Evolutionary conservation across 2,888 invertebrate genomes (phyloP), one percentile per base, ranked within the genome.

Genomic region (Vannuccia rotundouncinata): DNA sequence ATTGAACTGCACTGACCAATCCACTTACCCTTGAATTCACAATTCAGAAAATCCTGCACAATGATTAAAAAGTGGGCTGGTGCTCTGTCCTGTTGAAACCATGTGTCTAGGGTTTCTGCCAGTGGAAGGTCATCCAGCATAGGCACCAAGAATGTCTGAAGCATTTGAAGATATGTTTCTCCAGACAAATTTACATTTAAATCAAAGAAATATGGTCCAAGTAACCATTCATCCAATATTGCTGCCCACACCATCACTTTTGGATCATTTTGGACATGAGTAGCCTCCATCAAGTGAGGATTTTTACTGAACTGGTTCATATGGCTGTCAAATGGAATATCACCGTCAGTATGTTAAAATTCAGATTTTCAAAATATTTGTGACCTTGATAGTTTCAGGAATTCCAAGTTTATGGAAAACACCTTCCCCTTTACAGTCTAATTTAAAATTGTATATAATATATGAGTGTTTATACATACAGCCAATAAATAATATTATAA

Each of bases 171-270:
- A 29, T 75, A 75, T 29, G 75, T 29, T 29, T 75, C 75, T 75
- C 75, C 75, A 75, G 75, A 29, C 31, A 75, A 2, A 75, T 75
- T 75, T 75, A 29, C 29, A 29, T 75, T 29, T 29, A 75, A 75
- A 29, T 29, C 22, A 22, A 29, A 30, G 66, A 66, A 66, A 66
- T 66, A 66, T 22, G 31, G 75, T 75, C 17, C 75, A 2, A 75
- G 29, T 75, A 75, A 75, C 29, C 75, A 29, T 75, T 75, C 29
- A 28, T 75, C 31, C 75, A 22, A 75, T 75, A 75, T 75, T 28
- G 10, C 75, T 29, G 75, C 75, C 75, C 75, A 75, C 29, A 75
- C 75, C 75, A 75, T 75, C 29, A 75, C 75, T 75, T 75, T 75
- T 30, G 29, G 75, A 75, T 75, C 22, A 75, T 75, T 75, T 75